Percentiles rank a stretch among this genome's conserved stretches.
Conservation (phyloP, 2,113 vertebrate genomes). For the Mirza zaza region DNA sequence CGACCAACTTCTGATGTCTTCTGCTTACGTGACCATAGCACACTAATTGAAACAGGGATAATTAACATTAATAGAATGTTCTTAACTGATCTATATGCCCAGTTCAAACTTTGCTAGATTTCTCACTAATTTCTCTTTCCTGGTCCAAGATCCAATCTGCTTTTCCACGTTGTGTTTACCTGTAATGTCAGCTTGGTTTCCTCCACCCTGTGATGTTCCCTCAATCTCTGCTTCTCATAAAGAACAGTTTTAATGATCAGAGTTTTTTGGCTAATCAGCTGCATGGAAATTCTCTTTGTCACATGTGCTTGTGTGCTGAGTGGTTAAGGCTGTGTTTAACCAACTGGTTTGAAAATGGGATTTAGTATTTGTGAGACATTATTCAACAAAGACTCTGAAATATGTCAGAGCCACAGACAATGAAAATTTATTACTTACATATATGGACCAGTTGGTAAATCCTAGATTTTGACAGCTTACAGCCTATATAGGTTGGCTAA, state of each 20-base stretch:
- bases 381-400: not conserved
- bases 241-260: not conserved
- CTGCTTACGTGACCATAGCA: not conserved
- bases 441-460: not conserved
- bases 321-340: too few species aligned
- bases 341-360: not conserved
- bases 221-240: not conserved
- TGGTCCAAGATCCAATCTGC: not conserved
- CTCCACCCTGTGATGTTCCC: fast-evolving
- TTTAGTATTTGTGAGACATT: not conserved
- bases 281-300: not conserved
- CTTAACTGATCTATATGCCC: not conserved
- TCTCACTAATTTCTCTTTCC: too few species aligned
- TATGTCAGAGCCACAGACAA: not conserved
- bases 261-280: not conserved
- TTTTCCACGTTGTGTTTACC: too few species aligned
- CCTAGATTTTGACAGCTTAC: not conserved
- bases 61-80: not conserved
- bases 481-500: not conserved
- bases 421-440: not conserved
- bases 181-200: not conserved
- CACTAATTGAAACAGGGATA: not conserved
- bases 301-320: not conserved
- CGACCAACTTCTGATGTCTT: too few species aligned
- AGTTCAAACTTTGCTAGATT: not conserved